These are phyloP conservation scores for Hipposideros larvatus DNA, from an alignment of 2,797 vertebrate genomes.

Conservation along the genomic window DNA sequence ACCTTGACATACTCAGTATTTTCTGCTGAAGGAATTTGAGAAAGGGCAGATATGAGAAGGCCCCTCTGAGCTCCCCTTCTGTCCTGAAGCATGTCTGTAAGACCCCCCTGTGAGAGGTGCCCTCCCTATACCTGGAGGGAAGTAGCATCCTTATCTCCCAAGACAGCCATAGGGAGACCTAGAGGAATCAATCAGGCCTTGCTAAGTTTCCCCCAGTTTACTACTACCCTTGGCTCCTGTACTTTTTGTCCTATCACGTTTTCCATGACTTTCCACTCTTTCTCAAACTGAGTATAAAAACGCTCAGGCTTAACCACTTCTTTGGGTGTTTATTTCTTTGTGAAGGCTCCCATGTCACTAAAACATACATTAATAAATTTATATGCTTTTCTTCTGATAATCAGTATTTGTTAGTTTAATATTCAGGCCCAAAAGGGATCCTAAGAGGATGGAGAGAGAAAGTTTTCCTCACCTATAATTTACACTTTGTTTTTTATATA, in stretches of 20 bases:
- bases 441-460: neutral
- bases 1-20: neutral
- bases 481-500: conserved; percentile 31
- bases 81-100: neutral
- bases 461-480: neutral
- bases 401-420: neutral
- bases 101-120: neutral
- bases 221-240: neutral
- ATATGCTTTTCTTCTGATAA: conserved; percentile 18
- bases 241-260: neutral
- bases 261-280: neutral
- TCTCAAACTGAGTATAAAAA: neutral
- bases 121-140: neutral
- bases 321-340: neutral
- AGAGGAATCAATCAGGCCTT: neutral
- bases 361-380: neutral
- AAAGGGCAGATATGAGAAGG: neutral
- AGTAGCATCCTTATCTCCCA: neutral
- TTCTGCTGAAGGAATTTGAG: conserved; percentile 38
- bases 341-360: neutral
- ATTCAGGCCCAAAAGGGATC: neutral
- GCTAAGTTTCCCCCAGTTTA: neutral
- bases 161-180: neutral
- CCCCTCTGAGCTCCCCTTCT: neutral
- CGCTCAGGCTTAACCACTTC: neutral